phyloP scores from a whole-genome alignment of 2,797 vertebrate species.

The Avahi laniger region DNA sequence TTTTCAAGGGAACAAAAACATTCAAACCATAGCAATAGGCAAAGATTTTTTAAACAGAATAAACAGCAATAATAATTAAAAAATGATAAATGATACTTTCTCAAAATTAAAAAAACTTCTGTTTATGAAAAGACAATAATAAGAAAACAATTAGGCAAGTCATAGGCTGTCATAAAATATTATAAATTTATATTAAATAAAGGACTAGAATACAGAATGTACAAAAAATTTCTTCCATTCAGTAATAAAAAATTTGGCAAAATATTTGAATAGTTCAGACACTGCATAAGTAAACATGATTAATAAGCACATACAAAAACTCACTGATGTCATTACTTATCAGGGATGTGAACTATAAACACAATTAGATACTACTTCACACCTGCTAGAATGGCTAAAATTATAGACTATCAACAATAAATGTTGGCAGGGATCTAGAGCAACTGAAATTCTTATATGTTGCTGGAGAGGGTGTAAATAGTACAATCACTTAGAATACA shows the following conservation, averaged over 20 bases:
- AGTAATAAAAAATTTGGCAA: neutral
- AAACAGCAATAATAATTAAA: neutral
- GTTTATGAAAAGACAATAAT: neutral
- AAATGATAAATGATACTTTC: neutral
- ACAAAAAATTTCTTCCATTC: neutral
- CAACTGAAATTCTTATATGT: neutral
- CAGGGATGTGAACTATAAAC: neutral
- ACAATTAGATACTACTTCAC: neutral
- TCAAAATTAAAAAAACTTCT: slow-evolving; percentile 33
- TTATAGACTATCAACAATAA: neutral
- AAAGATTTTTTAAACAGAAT: neutral
- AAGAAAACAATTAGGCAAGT: neutral
- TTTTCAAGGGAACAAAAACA: neutral
- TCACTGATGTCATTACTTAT: neutral
- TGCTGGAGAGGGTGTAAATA: neutral
- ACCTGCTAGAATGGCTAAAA: neutral
- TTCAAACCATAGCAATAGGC: neutral
- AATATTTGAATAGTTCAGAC: neutral
- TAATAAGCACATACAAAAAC: neutral
- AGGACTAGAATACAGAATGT: neutral
- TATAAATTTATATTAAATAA: neutral
- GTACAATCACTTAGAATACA: neutral
- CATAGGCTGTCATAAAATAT: neutral
- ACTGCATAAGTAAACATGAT: neutral
- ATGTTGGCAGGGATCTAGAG: neutral